Conservation (phyloP, 1,140 invertebrate genomes). For the Formica selysi region DNA sequence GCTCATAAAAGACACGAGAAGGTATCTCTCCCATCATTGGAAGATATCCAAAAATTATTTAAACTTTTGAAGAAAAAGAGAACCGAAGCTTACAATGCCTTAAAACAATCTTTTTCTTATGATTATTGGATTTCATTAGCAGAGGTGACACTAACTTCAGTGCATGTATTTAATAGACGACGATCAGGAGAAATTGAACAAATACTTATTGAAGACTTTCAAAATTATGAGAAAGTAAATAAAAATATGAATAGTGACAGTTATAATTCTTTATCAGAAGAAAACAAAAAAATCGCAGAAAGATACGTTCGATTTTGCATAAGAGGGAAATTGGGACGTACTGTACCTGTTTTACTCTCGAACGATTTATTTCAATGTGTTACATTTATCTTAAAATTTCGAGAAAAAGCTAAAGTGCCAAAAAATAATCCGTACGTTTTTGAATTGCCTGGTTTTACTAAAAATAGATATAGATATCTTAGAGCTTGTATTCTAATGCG, state of each 20-base stretch:
- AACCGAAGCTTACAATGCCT: not conserved
- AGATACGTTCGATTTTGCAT: not conserved
- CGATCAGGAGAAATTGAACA: too few species aligned
- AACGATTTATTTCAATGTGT: not conserved
- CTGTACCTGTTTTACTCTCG: not conserved
- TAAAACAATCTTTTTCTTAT: not conserved
- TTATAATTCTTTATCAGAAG: not conserved
- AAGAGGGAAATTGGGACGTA: not conserved
- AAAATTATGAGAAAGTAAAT: not conserved
- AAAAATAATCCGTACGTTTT: not conserved
- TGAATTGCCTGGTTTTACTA: not conserved
- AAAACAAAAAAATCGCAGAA: not conserved
- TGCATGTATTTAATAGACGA: too few species aligned
- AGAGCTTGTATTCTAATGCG: not conserved
- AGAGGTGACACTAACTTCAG: not conserved
- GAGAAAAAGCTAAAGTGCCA: not conserved
- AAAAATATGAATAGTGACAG: not conserved
- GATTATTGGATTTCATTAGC: not conserved
- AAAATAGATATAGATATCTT: not conserved
- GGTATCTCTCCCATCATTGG: not conserved
- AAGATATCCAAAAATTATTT: not conserved
- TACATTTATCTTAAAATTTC: constrained; percentile 5
- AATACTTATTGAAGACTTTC: not conserved
- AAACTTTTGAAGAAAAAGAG: not conserved
- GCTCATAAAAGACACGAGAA: not conserved